These are phyloP conservation scores for Ptychodera flava DNA, from an alignment of 35 echinoderm and acorn worm species.

Conservation along the genomic window DNA sequence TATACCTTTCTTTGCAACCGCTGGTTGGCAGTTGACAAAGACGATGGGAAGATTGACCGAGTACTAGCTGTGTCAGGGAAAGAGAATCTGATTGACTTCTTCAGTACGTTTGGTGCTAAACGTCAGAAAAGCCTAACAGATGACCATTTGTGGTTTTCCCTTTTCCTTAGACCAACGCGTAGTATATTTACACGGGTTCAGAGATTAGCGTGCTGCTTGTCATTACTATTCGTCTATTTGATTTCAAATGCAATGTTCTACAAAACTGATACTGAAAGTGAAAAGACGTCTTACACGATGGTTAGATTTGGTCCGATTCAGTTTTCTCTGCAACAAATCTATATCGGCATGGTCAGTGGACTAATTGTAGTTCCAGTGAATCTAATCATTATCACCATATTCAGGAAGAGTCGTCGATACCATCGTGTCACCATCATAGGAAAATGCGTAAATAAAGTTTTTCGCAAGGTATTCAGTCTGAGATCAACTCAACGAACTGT, in stretches of 20 bases:
- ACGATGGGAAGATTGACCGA: constrained; percentile 50
- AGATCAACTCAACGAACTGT: no score
- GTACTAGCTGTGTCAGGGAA: constrained; percentile 36
- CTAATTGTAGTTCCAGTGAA: not conserved
- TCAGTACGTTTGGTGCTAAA: not conserved
- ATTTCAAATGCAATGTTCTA: not conserved
- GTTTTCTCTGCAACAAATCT: not conserved
- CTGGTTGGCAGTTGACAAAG: constrained; percentile 59
- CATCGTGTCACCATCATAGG: not conserved
- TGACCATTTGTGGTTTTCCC: not conserved
- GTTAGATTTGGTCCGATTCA: not conserved
- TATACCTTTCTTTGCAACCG: constrained; percentile 57
- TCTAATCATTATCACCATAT: not conserved
- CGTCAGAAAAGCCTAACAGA: not conserved
- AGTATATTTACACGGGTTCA: not conserved
- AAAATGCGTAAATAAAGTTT: not conserved
- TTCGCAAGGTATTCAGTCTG: no score
- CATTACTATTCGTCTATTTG: not conserved
- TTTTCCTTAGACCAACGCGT: not conserved
- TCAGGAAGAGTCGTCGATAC: not conserved
- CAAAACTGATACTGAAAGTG: not conserved
- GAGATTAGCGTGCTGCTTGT: not conserved
- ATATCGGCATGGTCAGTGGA: not conserved
- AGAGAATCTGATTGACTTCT: constrained; percentile 17
- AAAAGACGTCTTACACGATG: not conserved